Percentiles rank a stretch among this genome's conserved stretches.
phyloP scores from a whole-genome alignment of 1,140 invertebrate species.

The Neodiprion virginianus region DNA sequence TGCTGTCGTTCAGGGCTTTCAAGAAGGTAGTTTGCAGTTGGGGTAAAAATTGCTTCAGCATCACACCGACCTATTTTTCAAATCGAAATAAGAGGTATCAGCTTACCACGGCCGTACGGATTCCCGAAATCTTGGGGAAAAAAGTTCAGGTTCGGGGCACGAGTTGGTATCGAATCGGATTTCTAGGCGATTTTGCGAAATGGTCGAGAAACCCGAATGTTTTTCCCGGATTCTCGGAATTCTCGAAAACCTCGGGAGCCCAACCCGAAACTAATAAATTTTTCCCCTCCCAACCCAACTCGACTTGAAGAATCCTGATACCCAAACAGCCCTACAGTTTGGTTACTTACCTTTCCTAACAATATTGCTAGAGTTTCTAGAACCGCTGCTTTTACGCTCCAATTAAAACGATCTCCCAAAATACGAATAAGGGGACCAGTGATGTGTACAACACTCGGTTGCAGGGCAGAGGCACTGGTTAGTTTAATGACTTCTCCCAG shows the following conservation, averaged over 20 bases:
- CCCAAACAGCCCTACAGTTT: too few relatives aligned
- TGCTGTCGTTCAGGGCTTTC: constrained; percentile 89
- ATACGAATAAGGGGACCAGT: constrained; percentile 98
- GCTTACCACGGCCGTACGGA: too few relatives aligned
- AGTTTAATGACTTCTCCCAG: constrained; percentile 91
- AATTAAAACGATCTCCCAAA: constrained; percentile 93
- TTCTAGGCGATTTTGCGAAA: too few relatives aligned
- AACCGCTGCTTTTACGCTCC: constrained; percentile 94
- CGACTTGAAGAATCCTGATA: too few relatives aligned
- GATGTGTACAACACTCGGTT: constrained; percentile 95
- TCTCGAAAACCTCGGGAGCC: too few relatives aligned
- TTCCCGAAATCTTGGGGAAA: too few relatives aligned
- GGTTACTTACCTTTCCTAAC: constrained; percentile 77
- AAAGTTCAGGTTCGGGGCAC: too few relatives aligned
- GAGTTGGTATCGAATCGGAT: too few relatives aligned
- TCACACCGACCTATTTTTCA: constrained; percentile 76
- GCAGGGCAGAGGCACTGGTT: constrained; percentile 84
- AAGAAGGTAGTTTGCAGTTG: constrained; percentile 98
- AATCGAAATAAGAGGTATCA: neutral
- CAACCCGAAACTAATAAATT: too few relatives aligned
- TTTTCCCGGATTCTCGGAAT: too few relatives aligned
- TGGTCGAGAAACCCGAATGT: too few relatives aligned
- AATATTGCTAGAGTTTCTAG: constrained; percentile 92
- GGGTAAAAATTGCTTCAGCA: constrained; percentile 97
- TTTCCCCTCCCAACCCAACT: too few relatives aligned